Conservation (phyloP, 2,113 vertebrate genomes). For the Nesogale talazaci region DNA sequence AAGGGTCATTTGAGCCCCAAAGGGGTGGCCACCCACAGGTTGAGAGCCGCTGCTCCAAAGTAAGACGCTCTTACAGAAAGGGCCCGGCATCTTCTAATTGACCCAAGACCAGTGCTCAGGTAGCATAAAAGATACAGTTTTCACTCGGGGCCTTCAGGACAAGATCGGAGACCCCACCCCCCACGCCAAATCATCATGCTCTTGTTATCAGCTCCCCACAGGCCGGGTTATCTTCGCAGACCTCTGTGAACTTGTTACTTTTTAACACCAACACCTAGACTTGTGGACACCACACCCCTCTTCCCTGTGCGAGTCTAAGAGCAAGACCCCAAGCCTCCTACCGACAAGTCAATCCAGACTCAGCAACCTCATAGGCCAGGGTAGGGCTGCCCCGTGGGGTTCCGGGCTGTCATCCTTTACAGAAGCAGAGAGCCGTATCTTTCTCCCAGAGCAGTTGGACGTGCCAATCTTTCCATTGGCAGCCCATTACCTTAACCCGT, state of each 20-base stretch:
- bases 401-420: no score
- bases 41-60: no score
- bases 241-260: constrained; percentile 9
- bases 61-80: background rate
- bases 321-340: no score
- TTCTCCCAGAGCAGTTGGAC: no score
- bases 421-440: no score
- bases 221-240: background rate
- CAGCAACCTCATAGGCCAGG: no score
- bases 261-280: background rate
- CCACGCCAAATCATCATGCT: background rate
- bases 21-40: no score
- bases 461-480: no score
- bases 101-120: background rate
- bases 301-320: background rate
- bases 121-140: background rate
- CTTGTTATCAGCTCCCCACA: background rate
- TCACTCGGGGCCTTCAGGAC: background rate
- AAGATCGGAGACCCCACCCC: background rate
- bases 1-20: no score
- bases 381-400: no score
- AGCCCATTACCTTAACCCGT: background rate
- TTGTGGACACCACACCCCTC: background rate
- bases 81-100: background rate
- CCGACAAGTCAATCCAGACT: no score